These are phyloP conservation scores for Brachionus rubens DNA, from an alignment of 1,140 invertebrate genomes.

Conservation along the genomic window DNA sequence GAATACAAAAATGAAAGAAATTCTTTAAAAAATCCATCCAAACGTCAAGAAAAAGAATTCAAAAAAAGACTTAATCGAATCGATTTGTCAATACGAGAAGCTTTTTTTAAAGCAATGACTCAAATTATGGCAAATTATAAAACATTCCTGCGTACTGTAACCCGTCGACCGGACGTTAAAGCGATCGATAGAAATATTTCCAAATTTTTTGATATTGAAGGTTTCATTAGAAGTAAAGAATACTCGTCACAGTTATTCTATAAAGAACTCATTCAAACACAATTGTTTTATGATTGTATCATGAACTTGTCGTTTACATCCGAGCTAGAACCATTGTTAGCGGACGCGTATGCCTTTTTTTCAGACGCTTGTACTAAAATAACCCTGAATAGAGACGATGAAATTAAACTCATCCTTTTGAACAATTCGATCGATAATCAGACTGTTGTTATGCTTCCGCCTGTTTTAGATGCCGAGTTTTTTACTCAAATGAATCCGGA, in stretches of 20 bases:
- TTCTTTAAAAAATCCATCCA: slow-evolving; percentile 12
- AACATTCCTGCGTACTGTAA: slow-evolving; percentile 84
- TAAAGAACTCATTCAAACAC: slow-evolving; percentile 79
- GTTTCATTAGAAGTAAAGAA: slow-evolving; percentile 67
- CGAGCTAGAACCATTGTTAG: slow-evolving; percentile 83
- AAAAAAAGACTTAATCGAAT: slow-evolving; percentile 57
- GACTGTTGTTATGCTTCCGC: slow-evolving; percentile 92
- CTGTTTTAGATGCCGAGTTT: slow-evolving; percentile 65
- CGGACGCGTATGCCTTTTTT: slow-evolving; percentile 66
- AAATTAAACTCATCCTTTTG: slow-evolving; percentile 68
- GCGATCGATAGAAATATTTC: slow-evolving; percentile 78
- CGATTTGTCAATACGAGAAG: slow-evolving; percentile 91
- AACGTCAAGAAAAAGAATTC: slow-evolving; percentile 63
- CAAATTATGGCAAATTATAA: slow-evolving; percentile 86
- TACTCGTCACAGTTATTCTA: slow-evolving; percentile 87
- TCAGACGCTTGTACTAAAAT: slow-evolving; percentile 94
- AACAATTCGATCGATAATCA: slow-evolving; percentile 74
- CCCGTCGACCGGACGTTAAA: slow-evolving; percentile 78
- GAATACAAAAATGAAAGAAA: not conserved
- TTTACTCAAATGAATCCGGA: not conserved
- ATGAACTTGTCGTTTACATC: slow-evolving; percentile 97
- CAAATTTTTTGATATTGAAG: slow-evolving; percentile 55
- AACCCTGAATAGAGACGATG: slow-evolving; percentile 61
- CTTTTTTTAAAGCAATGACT: slow-evolving; percentile 93
- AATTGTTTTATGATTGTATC: slow-evolving; percentile 97